Evolutionary conservation across 1,140 invertebrate genomes (phyloP).

Genomic region (Drosophila miranda): DNA sequence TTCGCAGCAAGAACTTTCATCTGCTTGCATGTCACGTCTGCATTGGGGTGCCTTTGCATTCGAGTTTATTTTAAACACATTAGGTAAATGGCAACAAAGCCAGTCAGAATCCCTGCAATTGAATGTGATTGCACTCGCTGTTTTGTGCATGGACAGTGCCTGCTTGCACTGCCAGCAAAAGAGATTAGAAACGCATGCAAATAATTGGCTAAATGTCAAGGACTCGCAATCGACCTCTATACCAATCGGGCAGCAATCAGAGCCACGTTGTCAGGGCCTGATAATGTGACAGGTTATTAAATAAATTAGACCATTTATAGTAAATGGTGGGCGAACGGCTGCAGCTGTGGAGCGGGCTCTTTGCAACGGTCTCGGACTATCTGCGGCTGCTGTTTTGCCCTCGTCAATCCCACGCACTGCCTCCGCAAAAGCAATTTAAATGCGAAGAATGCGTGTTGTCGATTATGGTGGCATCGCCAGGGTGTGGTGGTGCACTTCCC

Average conservation of each 20-base stretch:
- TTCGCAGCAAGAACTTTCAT: slow-evolving; percentile 29
- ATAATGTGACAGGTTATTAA: slow-evolving; percentile 68
- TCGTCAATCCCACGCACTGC: slow-evolving; percentile 55
- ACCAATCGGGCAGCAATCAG: slow-evolving; percentile 42
- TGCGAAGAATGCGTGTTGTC: slow-evolving; percentile 67
- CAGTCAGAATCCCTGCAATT: slow-evolving; percentile 11
- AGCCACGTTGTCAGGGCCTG: slow-evolving; percentile 30
- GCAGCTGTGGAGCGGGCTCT: slow-evolving; percentile 17
- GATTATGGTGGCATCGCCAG: slow-evolving; percentile 27
- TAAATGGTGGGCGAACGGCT: slow-evolving; percentile 33
- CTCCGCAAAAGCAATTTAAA: slow-evolving; percentile 68
- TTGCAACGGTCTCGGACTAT: slow-evolving; percentile 16
- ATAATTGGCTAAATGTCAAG: slow-evolving; percentile 57
- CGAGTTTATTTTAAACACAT: slow-evolving; percentile 51
- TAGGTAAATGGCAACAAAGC: slow-evolving; percentile 30
- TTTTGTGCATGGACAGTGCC: slow-evolving; percentile 9
- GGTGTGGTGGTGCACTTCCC: not conserved
- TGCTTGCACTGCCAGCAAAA: not conserved
- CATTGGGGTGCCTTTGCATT: slow-evolving; percentile 38
- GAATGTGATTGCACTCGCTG: slow-evolving; percentile 6
- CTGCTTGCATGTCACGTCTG: slow-evolving; percentile 66
- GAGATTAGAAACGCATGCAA: slow-evolving; percentile 42
- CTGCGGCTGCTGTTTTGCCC: not conserved
- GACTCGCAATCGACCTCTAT: slow-evolving; percentile 14
- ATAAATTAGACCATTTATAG: slow-evolving; percentile 67